Base-by-base conservation (phyloP, 2,113 vertebrate genomes). In the Chaetops frenatus region DNA sequence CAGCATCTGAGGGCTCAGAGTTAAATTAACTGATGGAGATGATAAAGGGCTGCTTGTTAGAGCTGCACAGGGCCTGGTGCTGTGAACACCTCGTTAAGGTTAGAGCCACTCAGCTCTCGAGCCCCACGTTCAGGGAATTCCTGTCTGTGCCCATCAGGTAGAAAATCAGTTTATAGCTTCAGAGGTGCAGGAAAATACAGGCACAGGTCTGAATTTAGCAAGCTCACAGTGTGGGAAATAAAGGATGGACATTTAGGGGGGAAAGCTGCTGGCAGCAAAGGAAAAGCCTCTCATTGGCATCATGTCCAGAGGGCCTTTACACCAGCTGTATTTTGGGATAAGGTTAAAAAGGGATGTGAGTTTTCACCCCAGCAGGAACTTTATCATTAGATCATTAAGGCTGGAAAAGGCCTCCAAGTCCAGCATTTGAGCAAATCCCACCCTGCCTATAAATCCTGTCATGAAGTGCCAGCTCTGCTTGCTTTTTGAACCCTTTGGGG, bases 121-220 rank as follows among this genome's bases (percentile, higher is more conserved):
- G 77, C 15, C 28, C 35, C 27, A 14, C 9, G 0, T 17, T 67
- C 28, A 7, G 64, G 48, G 12, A 22, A 2, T n/a, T 28, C 35
- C 50, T 28, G 1, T 13, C 82, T 7, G 31, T 9, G 19, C 25
- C n/a, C 61, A 20, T 24, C 66, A 54, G 8, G 40, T 3, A 33
- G 28, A 35, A 7, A 61, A 60, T 38, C 48, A 18, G 48, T 62
- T 73, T 54, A 33, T 18, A 7, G 22, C 76, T 70, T 33, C 10
- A 11, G 25, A 61, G 61, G 14, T 8, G 20, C 36, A 10, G 11
- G 38, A 5, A 58, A 67, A 67, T 6, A 3, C 4, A 12, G 4
- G 0, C 29, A 9, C 24, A 1, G 40, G 21, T 18, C 58, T 53
- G 53, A 53, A 18, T 31, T n/a, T 1, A 2, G 50, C 40, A 65